Conservation (phyloP, 2,113 vertebrate genomes). For the Proteles cristata region DNA sequence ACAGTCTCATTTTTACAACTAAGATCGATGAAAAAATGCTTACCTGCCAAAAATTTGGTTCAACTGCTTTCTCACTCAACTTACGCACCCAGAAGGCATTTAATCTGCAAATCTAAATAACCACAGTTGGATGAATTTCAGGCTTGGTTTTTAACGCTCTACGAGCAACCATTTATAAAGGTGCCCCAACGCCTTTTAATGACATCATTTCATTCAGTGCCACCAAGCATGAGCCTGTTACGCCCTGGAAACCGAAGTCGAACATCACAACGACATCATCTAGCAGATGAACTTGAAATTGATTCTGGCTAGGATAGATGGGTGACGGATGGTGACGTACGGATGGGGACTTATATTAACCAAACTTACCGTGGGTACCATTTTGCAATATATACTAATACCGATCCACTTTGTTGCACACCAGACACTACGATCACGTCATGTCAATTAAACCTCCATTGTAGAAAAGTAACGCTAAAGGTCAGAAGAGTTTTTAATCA, state of each 20-base stretch:
- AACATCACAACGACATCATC: accelerated
- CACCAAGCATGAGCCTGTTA: not conserved
- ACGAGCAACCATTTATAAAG: conserved; percentile 56
- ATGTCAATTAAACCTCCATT: accelerated
- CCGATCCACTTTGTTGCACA: not conserved
- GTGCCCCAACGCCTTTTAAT: conserved; percentile 40
- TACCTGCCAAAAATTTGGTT: conserved; percentile 28
- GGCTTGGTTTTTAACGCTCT: conserved; percentile 4
- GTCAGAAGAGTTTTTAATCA: not conserved
- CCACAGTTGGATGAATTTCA: conserved; percentile 56
- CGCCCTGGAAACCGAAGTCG: not conserved
- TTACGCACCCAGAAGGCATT: not conserved
- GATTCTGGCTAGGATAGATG: accelerated
- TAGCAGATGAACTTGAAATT: not conserved
- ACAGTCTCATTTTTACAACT: conserved; percentile 39
- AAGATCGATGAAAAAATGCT: conserved; percentile 35
- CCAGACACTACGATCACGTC: not conserved
- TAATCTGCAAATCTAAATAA: conserved; percentile 15
- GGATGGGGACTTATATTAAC: not conserved
- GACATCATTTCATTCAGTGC: conserved; percentile 39
- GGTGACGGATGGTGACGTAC: not conserved
- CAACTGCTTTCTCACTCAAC: conserved; percentile 29
- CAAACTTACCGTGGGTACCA: not conserved
- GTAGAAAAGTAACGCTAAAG: not conserved
- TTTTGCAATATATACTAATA: not conserved